Evolutionary conservation across 2,888 invertebrate genomes (phyloP).

Genomic region (Hypena proboscidalis): DNA sequence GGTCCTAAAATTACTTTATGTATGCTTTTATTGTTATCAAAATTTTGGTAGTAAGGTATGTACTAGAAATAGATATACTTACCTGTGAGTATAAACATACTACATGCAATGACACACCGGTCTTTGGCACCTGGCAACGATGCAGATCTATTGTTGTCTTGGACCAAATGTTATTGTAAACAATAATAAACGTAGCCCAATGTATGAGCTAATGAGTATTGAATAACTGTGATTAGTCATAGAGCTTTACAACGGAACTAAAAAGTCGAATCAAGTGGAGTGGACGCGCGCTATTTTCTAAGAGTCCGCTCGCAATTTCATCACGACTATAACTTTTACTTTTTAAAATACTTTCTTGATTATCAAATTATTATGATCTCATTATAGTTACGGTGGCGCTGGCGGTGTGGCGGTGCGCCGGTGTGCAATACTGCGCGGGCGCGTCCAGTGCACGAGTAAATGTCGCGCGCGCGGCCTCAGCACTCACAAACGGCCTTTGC

Average conservation of each 20-base stretch:
- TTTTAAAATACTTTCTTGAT: constrained; percentile 41
- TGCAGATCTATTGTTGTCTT: no score
- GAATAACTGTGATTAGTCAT: no score
- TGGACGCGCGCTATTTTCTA: constrained; percentile 12
- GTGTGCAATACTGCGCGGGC: constrained; percentile 62
- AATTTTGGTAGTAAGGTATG: no score
- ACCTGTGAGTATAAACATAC: no score
- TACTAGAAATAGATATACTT: no score
- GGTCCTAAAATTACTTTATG: no score
- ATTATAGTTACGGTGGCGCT: constrained; percentile 53
- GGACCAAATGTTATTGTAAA: no score
- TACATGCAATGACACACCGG: no score
- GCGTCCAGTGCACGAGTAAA: constrained; percentile 68
- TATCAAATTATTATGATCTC: constrained; percentile 30
- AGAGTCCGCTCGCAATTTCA: constrained; percentile 20
- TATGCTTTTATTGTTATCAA: no score
- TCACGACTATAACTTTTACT: constrained; percentile 44
- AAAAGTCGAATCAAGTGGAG: constrained; percentile 1
- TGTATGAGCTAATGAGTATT: no score
- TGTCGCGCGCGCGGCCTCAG: constrained; percentile 81
- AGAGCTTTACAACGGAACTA: constrained; percentile 2
- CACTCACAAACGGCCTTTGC: constrained; percentile 85
- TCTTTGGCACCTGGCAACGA: neutral
- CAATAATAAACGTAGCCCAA: no score
- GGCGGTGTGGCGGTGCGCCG: constrained; percentile 56